These are phyloP conservation scores for Mixornis gularis DNA, from an alignment of 2,113 vertebrate species.

Conservation along the genomic window DNA sequence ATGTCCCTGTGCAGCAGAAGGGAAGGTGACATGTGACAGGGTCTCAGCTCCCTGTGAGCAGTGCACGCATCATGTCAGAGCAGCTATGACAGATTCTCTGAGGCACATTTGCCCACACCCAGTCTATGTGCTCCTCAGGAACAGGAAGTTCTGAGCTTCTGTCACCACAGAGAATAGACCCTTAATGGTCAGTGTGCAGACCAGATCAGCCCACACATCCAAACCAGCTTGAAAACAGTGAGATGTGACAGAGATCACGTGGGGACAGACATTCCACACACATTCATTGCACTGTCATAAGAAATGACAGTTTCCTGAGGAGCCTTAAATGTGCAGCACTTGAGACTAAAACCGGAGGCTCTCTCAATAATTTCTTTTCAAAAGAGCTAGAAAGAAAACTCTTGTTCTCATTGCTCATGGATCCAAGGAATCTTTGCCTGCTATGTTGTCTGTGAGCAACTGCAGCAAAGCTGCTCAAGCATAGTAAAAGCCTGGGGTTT, in stretches of 20 bases:
- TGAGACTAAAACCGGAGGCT: neutral
- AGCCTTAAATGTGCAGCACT: neutral
- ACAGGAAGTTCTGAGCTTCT: neutral
- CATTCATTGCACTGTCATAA: neutral
- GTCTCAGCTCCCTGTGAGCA: neutral
- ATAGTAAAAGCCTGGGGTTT: neutral
- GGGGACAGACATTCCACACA: neutral
- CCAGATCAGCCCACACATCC: neutral
- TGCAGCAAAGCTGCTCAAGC: neutral
- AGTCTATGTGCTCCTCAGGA: neutral
- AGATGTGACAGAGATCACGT: neutral
- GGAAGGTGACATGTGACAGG: neutral
- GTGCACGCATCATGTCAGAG: neutral
- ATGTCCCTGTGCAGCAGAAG: conserved; percentile 75
- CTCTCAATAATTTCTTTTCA: neutral
- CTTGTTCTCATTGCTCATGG: neutral
- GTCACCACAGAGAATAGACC: neutral
- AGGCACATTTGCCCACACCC: neutral
- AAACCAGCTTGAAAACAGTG: neutral
- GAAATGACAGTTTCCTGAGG: neutral
- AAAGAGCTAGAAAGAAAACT: neutral
- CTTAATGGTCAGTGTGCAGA: neutral
- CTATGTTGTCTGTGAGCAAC: neutral
- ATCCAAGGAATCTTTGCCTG: neutral
- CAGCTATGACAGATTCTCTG: neutral